Percentiles rank a stretch among this genome's conserved stretches.
Evolutionary conservation across 2,113 vertebrate genomes (phyloP).

Genomic region (Meriones unguiculatus): DNA sequence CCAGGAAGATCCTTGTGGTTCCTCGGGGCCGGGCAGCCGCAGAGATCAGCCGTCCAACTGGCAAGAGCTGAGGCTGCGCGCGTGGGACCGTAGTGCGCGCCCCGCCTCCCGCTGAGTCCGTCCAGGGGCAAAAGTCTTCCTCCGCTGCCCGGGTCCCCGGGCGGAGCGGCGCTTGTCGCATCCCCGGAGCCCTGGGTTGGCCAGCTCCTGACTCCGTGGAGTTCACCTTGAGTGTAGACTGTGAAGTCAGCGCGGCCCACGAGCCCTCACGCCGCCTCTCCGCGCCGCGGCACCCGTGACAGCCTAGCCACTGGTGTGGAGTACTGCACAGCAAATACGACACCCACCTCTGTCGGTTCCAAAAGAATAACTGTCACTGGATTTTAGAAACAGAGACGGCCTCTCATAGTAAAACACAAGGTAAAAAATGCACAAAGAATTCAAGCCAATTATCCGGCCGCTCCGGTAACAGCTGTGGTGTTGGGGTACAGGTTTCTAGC

Average conservation of each 20-base stretch:
- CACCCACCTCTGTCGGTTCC: conserved; percentile 17
- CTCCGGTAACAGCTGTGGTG: not conserved
- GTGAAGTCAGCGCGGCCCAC: not conserved
- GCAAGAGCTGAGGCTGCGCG: not conserved
- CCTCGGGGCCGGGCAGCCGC: not conserved
- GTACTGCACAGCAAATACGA: not conserved
- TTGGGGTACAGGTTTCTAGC: not conserved
- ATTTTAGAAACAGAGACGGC: not conserved
- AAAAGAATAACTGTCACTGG: conserved; percentile 19
- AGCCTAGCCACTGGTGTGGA: not conserved
- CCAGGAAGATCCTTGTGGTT: not conserved
- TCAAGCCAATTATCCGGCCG: not conserved
- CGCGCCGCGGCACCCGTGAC: not conserved
- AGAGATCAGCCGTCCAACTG: not conserved
- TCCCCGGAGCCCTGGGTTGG: not conserved
- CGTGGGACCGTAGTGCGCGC: not conserved
- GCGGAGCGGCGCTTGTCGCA: not conserved
- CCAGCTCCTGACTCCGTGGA: not conserved
- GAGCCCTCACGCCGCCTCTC: not conserved
- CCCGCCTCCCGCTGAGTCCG: not conserved
- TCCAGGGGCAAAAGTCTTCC: not conserved
- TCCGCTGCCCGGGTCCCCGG: not conserved
- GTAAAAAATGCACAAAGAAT: conserved; percentile 33
- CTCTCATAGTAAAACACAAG: conserved; percentile 28
- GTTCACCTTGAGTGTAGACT: not conserved